phyloP scores from a whole-genome alignment of 1,140 invertebrate genomes.

The Sarcophaga peregrina region DNA sequence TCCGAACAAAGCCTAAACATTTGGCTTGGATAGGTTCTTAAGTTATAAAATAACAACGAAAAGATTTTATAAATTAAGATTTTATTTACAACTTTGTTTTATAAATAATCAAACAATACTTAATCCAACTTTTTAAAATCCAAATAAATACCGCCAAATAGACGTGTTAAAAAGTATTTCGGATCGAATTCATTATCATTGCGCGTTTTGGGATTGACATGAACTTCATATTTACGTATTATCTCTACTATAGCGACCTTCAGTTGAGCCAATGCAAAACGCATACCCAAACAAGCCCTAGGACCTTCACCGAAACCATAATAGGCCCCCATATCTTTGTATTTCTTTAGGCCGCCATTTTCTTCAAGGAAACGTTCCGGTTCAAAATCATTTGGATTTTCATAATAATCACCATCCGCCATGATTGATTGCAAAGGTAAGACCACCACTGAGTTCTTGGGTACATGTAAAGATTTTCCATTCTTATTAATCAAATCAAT shows the following conservation, averaged over 20 bases:
- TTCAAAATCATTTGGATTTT: conserved; percentile 73
- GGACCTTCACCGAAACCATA: conserved; percentile 74
- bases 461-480: conserved; percentile 47
- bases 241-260: conserved; percentile 58
- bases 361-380: conserved; percentile 74
- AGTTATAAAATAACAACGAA: no score
- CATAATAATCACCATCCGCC: conserved; percentile 69
- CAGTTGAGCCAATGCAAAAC: conserved; percentile 56
- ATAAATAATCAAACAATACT: neutral
- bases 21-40: no score
- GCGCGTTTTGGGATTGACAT: conserved; percentile 55
- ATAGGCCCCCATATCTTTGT: conserved; percentile 66
- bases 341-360: conserved; percentile 58
- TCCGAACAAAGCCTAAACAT: no score
- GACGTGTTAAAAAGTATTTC: conserved; percentile 42
- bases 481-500: conserved; percentile 39
- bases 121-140: conserved; percentile 49
- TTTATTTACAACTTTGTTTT: neutral
- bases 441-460: conserved; percentile 55
- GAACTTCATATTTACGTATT: conserved; percentile 54
- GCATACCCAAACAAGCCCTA: conserved; percentile 70
- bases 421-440: conserved; percentile 62
- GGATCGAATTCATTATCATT: conserved; percentile 53
- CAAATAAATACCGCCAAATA: conserved; percentile 56
- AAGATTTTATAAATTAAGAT: no score